These are phyloP conservation scores for Taeniopygia guttata DNA, from an alignment of 2,797 vertebrate species.

Conservation along the genomic window DNA sequence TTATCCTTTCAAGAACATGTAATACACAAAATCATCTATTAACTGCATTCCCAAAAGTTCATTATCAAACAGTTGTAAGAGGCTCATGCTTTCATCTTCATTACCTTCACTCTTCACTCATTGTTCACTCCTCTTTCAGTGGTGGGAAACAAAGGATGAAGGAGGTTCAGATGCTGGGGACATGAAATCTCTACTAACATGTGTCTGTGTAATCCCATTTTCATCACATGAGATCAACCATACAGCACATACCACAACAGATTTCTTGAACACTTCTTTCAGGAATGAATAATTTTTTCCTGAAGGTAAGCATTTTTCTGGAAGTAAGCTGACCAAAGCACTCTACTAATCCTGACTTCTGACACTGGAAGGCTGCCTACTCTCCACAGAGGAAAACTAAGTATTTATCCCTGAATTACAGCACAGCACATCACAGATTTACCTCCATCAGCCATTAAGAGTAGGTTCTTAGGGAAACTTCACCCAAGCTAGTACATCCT, in stretches of 20 bases:
- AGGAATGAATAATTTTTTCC: neutral
- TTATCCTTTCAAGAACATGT: neutral
- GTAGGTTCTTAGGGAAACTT: neutral
- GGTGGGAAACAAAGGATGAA: neutral
- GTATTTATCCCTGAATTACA: neutral
- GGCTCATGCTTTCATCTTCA: neutral
- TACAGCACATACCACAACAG: neutral
- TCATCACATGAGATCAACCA: neutral
- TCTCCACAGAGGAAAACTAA: neutral
- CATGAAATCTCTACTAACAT: neutral
- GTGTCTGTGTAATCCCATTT: neutral
- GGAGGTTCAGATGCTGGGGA: neutral
- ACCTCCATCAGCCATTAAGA: neutral
- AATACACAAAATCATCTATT: neutral
- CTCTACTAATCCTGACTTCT: neutral
- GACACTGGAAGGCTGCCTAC: neutral
- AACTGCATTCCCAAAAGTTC: neutral
- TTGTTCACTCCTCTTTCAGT: neutral
- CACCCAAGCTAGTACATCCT: neutral
- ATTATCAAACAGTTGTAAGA: neutral
- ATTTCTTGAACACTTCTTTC: neutral
- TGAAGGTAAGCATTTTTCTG: neutral
- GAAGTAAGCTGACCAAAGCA: neutral
- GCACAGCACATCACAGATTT: neutral
- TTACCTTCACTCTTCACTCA: neutral